phyloP scores from a whole-genome alignment of 2,797 vertebrate genomes.

The Delichon dasypus region DNA sequence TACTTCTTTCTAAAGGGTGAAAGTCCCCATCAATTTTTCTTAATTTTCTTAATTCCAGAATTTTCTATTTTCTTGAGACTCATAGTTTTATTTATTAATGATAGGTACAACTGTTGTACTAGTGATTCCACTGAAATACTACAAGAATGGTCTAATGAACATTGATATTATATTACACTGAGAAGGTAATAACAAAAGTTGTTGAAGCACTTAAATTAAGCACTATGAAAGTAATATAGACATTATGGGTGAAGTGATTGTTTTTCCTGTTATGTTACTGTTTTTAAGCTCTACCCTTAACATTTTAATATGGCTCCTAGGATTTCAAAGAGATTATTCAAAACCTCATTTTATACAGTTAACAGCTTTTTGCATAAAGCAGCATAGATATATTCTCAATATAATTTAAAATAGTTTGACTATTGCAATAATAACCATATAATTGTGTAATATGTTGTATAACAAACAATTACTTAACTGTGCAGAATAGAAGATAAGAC shows the following conservation, averaged over 20 bases:
- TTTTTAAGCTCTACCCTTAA: background rate
- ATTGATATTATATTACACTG: background rate
- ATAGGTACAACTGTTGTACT: background rate
- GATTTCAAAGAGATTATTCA: conserved; percentile 21
- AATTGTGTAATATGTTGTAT: background rate
- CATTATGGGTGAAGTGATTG: background rate
- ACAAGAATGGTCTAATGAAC: conserved; percentile 1
- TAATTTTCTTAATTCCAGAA: background rate
- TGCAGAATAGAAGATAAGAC: background rate
- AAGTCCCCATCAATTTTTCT: background rate
- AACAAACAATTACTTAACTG: background rate
- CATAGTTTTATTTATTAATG: background rate
- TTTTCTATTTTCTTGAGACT: background rate
- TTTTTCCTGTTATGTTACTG: background rate
- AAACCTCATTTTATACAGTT: conserved; percentile 11
- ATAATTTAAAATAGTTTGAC: background rate
- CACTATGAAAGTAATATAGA: background rate
- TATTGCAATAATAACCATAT: background rate
- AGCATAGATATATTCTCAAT: background rate
- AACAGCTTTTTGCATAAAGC: background rate
- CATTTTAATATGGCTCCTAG: background rate
- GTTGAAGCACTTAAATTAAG: conserved; percentile 16
- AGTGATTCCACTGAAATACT: background rate
- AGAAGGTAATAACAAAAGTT: conserved; percentile 17
- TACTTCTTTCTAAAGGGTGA: background rate